Evolutionary conservation across 1,140 invertebrate species (phyloP).

Genomic region (Drosophila sucinea): DNA sequence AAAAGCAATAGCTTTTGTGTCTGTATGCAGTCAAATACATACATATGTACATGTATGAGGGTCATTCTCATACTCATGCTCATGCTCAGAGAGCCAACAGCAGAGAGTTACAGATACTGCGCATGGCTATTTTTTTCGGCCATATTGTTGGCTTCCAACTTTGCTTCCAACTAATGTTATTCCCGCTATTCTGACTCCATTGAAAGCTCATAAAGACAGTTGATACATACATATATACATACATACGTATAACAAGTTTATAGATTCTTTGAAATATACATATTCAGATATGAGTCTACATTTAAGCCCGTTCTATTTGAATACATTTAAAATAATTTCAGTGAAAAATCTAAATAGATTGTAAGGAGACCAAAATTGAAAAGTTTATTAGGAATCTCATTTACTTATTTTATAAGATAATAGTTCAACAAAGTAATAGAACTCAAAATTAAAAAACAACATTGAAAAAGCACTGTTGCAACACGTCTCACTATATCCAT

Average conservation of each 20-base stretch:
- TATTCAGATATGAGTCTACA: too few relatives aligned
- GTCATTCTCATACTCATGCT: background rate
- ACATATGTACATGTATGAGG: background rate
- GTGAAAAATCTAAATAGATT: too few relatives aligned
- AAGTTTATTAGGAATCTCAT: too few relatives aligned
- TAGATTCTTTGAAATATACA: background rate
- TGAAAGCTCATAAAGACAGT: background rate
- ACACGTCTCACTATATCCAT: too few relatives aligned
- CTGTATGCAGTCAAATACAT: constrained; percentile 32
- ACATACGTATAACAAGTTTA: too few relatives aligned
- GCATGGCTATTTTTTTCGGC: background rate
- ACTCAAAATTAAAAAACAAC: too few relatives aligned
- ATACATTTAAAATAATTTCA: too few relatives aligned
- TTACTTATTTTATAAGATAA: too few relatives aligned
- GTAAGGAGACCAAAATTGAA: too few relatives aligned
- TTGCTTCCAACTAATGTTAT: background rate
- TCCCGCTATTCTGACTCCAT: background rate
- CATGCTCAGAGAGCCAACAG: constrained; percentile 24
- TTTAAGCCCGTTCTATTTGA: too few relatives aligned
- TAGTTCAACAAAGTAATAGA: too few relatives aligned
- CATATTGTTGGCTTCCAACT: background rate
- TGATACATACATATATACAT: background rate
- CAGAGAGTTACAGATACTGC: constrained; percentile 1
- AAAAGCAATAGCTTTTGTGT: constrained; percentile 35
- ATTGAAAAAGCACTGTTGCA: too few relatives aligned